These are phyloP conservation scores for Sesia apiformis DNA, from an alignment of 2,888 invertebrate species.

Conservation along the genomic window DNA sequence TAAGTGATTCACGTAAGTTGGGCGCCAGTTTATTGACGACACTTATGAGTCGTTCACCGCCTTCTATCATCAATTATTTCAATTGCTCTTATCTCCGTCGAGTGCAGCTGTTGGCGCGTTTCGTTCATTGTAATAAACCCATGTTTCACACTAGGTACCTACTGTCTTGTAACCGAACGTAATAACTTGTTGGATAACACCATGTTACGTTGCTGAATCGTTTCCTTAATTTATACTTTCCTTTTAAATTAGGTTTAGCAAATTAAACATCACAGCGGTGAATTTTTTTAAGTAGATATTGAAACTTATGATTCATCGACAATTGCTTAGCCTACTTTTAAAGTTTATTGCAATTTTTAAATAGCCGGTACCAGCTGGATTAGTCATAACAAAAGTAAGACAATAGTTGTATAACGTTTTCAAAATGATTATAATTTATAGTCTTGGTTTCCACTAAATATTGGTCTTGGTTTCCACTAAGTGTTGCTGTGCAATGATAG, in stretches of 20 bases:
- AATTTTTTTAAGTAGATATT: not conserved
- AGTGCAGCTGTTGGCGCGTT: slow-evolving; percentile 28
- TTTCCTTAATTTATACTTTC: slow-evolving; percentile 19
- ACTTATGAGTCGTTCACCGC: slow-evolving; percentile 9
- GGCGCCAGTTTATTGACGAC: slow-evolving; percentile 19
- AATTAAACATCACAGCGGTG: slow-evolving; percentile 4
- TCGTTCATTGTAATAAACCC: slow-evolving; percentile 18
- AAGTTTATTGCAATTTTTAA: no score
- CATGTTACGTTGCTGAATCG: slow-evolving; percentile 13
- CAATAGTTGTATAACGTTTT: no score
- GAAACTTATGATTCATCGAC: no score
- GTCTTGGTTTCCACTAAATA: no score
- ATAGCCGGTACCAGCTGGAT: no score
- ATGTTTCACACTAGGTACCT: slow-evolving; percentile 21
- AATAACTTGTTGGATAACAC: slow-evolving; percentile 30
- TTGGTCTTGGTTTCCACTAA: no score
- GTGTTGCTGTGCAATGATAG: no score
- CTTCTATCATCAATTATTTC: slow-evolving; percentile 40
- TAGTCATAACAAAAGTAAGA: no score
- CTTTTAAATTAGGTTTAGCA: not conserved
- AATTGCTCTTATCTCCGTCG: slow-evolving; percentile 36
- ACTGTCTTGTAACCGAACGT: slow-evolving; percentile 19
- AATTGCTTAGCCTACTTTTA: no score
- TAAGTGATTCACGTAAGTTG: slow-evolving; percentile 5
- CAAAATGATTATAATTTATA: no score